Percentiles rank a stretch among this genome's conserved stretches.
Evolutionary conservation across 2,113 vertebrate genomes (phyloP).

Genomic region (Trichomycterus rosablanca): DNA sequence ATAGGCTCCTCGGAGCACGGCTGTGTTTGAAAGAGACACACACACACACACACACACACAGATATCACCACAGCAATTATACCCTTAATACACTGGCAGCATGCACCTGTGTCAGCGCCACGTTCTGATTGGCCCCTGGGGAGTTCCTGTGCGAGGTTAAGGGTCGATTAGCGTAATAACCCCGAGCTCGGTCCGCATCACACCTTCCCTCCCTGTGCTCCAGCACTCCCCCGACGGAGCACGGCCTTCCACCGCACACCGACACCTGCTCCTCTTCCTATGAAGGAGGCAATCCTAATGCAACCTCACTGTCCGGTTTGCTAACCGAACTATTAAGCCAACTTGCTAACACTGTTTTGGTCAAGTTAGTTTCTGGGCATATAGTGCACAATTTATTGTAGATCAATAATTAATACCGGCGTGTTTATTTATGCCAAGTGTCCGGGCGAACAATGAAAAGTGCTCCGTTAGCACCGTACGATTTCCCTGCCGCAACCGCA

Average conservation of each 20-base stretch:
- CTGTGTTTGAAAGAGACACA: neutral
- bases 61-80: constrained; percentile 75
- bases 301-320: too few relatives aligned
- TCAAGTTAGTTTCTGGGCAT: too few relatives aligned
- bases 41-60: constrained; percentile 59
- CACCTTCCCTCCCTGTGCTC: constrained; percentile 56
- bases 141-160: constrained; percentile 65
- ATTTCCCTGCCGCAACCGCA: constrained; percentile 59
- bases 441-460: constrained; percentile 66
- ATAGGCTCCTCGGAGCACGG: constrained; percentile 55
- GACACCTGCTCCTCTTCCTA: constrained; percentile 59
- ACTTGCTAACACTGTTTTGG: too few relatives aligned
- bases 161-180: constrained; percentile 79
- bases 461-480: constrained; percentile 67
- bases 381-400: too few relatives aligned
- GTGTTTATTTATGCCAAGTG: constrained; percentile 62
- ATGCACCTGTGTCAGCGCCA: constrained; percentile 71
- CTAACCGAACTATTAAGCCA: too few relatives aligned
- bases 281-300: too few relatives aligned
- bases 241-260: constrained; percentile 36
- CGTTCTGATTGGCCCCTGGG: constrained; percentile 71
- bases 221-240: constrained; percentile 13
- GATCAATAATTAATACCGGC: constrained; percentile 67
- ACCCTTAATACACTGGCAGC: constrained; percentile 62
- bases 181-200: constrained; percentile 67